These are phyloP conservation scores for Poecilia velifera DNA, from an alignment of 2,797 vertebrate genomes.

Conservation along the genomic window DNA sequence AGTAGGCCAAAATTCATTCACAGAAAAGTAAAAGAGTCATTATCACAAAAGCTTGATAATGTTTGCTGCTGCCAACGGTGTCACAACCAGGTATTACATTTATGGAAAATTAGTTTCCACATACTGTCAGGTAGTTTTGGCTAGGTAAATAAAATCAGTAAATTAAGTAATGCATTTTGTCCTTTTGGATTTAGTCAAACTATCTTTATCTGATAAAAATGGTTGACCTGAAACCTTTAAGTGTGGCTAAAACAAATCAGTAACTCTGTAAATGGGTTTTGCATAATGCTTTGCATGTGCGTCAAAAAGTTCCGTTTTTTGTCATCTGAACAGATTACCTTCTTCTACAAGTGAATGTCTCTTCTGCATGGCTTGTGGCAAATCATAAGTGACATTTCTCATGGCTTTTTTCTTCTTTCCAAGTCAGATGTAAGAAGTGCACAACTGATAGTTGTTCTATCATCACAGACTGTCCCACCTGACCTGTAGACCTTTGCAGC, in stretches of 20 bases:
- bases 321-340: not conserved
- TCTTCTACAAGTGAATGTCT: not conserved
- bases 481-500: not conserved
- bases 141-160: not conserved
- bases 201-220: not conserved
- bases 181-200: not conserved
- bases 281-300: not conserved
- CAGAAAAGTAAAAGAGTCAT: not conserved
- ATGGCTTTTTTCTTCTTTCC: slow-evolving; percentile 1
- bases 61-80: not conserved
- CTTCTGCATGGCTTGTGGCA: not conserved
- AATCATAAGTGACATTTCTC: not conserved
- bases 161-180: not conserved
- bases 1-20: not conserved
- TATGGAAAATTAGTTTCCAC: not conserved
- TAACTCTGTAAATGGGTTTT: not conserved
- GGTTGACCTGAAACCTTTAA: not conserved
- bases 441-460: not conserved
- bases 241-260: not conserved
- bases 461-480: not conserved
- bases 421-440: not conserved
- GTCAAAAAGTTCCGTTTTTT: not conserved
- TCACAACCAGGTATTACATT: not conserved
- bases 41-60: not conserved
- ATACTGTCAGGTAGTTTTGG: not conserved